A percentile compares a stretch with the other conserved stretches of the same genome.
phyloP scores from a whole-genome alignment of 2,888 invertebrate genomes.

The Ecdyonurus torrentis region DNA sequence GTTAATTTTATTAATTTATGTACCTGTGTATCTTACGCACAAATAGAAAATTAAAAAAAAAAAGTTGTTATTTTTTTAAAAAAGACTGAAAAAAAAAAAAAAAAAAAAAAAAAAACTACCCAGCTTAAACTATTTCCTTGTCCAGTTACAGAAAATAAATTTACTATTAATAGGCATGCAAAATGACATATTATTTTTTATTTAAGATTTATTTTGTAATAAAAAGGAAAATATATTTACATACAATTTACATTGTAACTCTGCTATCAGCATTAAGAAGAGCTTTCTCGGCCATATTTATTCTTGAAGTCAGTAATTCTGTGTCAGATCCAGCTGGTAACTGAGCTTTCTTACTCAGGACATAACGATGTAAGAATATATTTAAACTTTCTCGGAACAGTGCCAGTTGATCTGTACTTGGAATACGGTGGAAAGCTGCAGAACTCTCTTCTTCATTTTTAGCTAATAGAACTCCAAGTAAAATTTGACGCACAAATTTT shows the following conservation, averaged over 20 bases:
- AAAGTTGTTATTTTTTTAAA: too few relatives aligned
- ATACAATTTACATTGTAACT: too few relatives aligned
- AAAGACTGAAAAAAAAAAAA: too few relatives aligned
- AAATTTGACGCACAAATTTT: not conserved
- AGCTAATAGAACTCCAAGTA: not conserved
- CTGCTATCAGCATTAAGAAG: not conserved
- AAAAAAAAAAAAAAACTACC: too few relatives aligned
- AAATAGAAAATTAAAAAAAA: too few relatives aligned
- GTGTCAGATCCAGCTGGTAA: not conserved
- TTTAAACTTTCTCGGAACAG: not conserved
- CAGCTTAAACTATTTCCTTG: too few relatives aligned
- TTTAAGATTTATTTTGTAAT: too few relatives aligned
- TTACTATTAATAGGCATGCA: too few relatives aligned
- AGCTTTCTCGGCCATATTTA: not conserved
- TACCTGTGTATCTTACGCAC: not conserved
- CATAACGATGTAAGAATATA: not conserved
- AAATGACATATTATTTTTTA: too few relatives aligned
- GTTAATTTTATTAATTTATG: not conserved
- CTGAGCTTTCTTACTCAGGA: not conserved
- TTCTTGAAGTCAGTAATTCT: not conserved
- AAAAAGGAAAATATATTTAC: too few relatives aligned
- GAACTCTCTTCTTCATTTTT: not conserved
- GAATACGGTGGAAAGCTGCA: not conserved
- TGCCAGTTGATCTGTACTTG: not conserved
- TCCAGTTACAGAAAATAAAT: too few relatives aligned